Evolutionary conservation across 2,797 vertebrate genomes (phyloP), one percentile per base, ranked within the genome.

Genomic region (Spinus olivaceus): DNA sequence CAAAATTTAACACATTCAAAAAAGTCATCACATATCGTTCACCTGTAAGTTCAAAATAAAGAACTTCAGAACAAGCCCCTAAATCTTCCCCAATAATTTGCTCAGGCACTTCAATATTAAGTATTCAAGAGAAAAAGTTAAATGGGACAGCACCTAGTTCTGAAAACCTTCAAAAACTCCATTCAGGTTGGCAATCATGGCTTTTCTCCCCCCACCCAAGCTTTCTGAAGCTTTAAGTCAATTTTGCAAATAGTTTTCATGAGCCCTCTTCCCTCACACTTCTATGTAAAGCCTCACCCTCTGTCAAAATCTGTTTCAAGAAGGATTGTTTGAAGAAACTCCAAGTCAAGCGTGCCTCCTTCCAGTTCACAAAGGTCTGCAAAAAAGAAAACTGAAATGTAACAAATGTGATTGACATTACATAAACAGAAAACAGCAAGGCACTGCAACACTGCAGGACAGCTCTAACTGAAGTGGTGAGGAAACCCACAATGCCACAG

Each of bases 261-360:
- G 12, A 64, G 21, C 21, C 25, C 15, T 73, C 46, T 47, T 51
- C 63, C 51, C 53, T 18, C 59, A 28, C 39, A 22, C 23, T 44
- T 21, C 6, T 6, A 5, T 0, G 1, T 18, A 42, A 70, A 89
- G 33, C 35, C 97, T 97, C 91, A 98, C 98, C 99, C 97, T 99
- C 99, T 53, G 99, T 99, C 90, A 99, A 98, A 97, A 99, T 98
- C 97, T 99, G 99, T 96, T 99, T 99, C 86, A 99, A 97, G 97
- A 99, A 99, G 65, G 99, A 99, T 70, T 99, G 99, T 94, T 99
- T 99, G 97, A 99, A 99, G 98, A 99, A 99, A 97, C 99, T 99
- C 99, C 99, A 99, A 8, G 99, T 99, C 96, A 99, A 86, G 66
- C 96, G 95, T 78, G 99, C 98, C 92, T 99, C 97, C 69, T 97